Evolutionary conservation across 1,140 invertebrate species (phyloP).

Genomic region (Cecropterus lyciades): DNA sequence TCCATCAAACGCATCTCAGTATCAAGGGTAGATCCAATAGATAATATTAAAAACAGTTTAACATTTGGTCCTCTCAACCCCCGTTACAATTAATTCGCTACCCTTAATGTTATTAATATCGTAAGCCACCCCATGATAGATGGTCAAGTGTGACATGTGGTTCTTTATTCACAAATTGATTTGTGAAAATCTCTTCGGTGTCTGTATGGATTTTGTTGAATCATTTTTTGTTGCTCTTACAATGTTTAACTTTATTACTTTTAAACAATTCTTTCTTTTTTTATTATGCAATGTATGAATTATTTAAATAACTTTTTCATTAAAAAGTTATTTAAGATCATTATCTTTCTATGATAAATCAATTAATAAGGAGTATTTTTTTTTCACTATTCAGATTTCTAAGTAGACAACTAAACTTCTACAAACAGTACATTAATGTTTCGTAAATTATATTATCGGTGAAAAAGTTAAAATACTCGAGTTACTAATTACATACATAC

Average conservation of each 20-base stretch:
- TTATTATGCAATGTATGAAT: too few species aligned
- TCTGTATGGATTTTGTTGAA: constrained; percentile 34
- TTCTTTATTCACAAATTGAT: constrained; percentile 71
- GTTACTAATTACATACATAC: too few species aligned
- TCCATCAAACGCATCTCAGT: neutral
- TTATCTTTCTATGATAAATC: too few species aligned
- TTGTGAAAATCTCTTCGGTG: constrained; percentile 39
- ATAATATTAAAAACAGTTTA: constrained; percentile 79
- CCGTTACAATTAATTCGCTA: constrained; percentile 66
- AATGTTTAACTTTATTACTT: neutral
- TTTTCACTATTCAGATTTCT: too few species aligned
- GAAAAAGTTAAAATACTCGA: too few species aligned
- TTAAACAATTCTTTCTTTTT: neutral
- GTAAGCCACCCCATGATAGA: constrained; percentile 59
- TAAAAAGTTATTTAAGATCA: too few species aligned
- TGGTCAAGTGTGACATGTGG: constrained; percentile 73
- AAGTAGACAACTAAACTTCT: too few species aligned
- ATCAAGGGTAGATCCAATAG: constrained; percentile 42
- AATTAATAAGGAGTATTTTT: too few species aligned
- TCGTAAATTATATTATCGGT: too few species aligned
- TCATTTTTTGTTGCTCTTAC: constrained; percentile 24
- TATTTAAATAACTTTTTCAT: too few species aligned
- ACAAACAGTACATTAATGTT: too few species aligned
- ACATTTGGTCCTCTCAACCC: constrained; percentile 66
- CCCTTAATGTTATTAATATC: constrained; percentile 68